Evolutionary conservation across 2,113 vertebrate genomes (phyloP).

Genomic region (Neogale vison): DNA sequence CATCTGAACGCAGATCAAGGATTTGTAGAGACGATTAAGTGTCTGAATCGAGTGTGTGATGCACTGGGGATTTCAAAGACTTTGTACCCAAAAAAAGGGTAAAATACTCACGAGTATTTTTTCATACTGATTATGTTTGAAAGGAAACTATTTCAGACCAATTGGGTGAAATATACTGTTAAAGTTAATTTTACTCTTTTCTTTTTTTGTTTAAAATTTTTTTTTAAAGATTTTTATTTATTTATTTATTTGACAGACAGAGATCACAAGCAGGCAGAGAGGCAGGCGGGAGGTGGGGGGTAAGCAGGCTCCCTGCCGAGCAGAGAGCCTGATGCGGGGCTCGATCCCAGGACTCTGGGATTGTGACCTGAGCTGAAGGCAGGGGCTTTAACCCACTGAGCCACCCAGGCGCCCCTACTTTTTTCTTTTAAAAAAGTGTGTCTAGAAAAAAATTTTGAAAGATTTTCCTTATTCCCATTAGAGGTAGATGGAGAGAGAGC

Average conservation of each 20-base stretch:
- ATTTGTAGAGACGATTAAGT: neutral
- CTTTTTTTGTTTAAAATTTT: neutral
- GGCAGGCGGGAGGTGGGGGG: too few relatives aligned
- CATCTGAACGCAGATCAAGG: neutral
- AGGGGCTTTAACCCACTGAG: too few relatives aligned
- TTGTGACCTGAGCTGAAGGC: too few relatives aligned
- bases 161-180: neutral
- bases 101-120: neutral
- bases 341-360: too few relatives aligned
- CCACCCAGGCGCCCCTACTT: too few relatives aligned
- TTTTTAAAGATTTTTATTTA: too few relatives aligned
- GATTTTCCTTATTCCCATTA: neutral
- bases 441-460: neutral
- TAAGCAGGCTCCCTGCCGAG: too few relatives aligned
- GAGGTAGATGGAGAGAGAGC: neutral
- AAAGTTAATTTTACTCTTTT: neutral
- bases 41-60: neutral
- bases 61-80: neutral
- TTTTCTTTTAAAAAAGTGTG: neutral
- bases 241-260: too few relatives aligned
- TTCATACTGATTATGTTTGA: neutral
- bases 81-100: neutral
- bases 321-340: too few relatives aligned
- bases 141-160: neutral
- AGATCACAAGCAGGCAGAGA: too few relatives aligned